Base-by-base conservation (phyloP, 2,888 invertebrate species). In the Torymus auratus region DNA sequence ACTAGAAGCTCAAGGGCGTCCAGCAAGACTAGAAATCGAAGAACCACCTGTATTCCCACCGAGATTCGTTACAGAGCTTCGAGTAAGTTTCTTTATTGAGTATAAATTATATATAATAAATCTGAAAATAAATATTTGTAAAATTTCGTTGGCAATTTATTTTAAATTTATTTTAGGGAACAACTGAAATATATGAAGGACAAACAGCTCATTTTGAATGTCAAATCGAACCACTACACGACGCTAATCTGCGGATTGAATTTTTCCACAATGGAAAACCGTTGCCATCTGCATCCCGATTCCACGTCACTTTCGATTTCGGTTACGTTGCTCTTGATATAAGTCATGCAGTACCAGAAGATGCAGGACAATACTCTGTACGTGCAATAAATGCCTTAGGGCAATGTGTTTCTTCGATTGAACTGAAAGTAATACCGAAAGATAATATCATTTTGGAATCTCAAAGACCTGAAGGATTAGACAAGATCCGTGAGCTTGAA, bases 281-380 rank as follows among this genome's bases (percentile, higher is more conserved):
- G 73, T 92, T 98, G 88, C 96, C 96, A 89, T 97, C 97, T 83
- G 98, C 96, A 77, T 94, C 96, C 83, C 94, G 97, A 88, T 97
- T 97, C 95, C 97, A 97, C 91, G 96, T 97, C 88, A 97, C 97
- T 85, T 97, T 98, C 91, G 99, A 99, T 92, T 99, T 99, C 92
- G 99, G 99, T 87, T 99, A 98, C 87, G 97, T 99, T 85, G 97
- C 98, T 73, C 93, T 99, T 87, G 98, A 99, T 92, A 97, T 99
- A 88, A 95, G 96, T 84, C 97, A 98, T 89, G 95, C 96, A 83
- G 97, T 98, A 78, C 95, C 98, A 13, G 98, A 98, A 92, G 99
- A 99, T 91, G 97, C 97, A 82, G 99, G 99, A 78, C 96, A 97
- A 91, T 99, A 99, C 91, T 96, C 97, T 0, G 97, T 97, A 12